Evolutionary conservation across 1,140 invertebrate species (phyloP).

Genomic region (Sweltsa coloradensis): DNA sequence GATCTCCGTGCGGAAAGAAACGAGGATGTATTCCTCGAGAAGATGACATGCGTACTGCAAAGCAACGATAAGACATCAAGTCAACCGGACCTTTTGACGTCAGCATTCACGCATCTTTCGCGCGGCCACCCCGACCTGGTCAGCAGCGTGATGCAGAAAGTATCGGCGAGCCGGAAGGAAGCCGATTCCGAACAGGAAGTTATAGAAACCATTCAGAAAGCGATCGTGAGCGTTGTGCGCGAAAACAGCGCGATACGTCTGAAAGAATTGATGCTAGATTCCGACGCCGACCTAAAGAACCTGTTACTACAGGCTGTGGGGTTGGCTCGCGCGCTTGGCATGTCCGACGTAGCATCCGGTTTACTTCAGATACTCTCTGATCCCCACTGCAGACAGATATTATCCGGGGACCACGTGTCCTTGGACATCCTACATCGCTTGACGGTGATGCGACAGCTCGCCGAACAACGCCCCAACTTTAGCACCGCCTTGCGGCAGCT

Average conservation of each 20-base stretch:
- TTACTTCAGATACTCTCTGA: conserved; percentile 45
- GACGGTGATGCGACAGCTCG: conserved; percentile 56
- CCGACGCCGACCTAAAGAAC: conserved; percentile 35
- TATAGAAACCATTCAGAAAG: conserved; percentile 43
- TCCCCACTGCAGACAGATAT: conserved; percentile 38
- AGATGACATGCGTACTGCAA: conserved; percentile 19
- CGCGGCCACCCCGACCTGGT: conserved; percentile 39
- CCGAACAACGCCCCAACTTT: conserved; percentile 48
- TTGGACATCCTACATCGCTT: conserved; percentile 56
- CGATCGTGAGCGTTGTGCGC: conserved; percentile 43
- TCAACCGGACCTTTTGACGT: conserved; percentile 30
- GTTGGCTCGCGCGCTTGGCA: conserved; percentile 53
- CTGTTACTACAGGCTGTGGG: conserved; percentile 52
- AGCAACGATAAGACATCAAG: conserved; percentile 32
- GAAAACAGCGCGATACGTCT: conserved; percentile 42
- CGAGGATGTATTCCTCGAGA: conserved; percentile 2
- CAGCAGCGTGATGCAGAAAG: conserved; percentile 37
- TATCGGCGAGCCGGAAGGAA: conserved; percentile 39
- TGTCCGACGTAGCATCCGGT: conserved; percentile 43
- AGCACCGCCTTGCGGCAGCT: conserved; percentile 43
- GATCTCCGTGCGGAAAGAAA: not conserved
- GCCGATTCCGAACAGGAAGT: conserved; percentile 46
- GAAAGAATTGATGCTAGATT: conserved; percentile 37
- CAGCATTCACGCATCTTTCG: conserved; percentile 44
- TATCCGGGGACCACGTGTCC: conserved; percentile 45